Evolutionary conservation across 37 sponge, comb jelly and placozoan species (phyloP).

Genomic region (Geodia barretti): DNA sequence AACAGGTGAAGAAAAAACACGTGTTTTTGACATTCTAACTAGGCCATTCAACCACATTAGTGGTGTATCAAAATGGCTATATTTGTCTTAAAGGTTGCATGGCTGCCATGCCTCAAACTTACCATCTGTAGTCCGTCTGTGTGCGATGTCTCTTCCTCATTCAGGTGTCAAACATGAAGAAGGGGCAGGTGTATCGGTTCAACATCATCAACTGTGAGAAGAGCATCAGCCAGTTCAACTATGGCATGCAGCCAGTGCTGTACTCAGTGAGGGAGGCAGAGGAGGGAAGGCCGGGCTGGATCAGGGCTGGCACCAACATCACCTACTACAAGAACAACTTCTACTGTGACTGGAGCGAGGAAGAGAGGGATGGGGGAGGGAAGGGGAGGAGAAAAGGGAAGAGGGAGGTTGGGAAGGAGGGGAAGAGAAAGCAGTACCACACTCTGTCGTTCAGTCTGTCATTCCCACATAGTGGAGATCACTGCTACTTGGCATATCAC

Average conservation of each 20-base stretch:
- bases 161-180: constrained; percentile 53
- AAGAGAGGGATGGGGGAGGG: not conserved
- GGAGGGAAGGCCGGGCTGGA: constrained; percentile 52
- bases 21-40: no score
- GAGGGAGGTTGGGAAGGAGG: not conserved
- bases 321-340: constrained; percentile 77
- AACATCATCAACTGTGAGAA: constrained; percentile 93
- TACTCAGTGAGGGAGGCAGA: constrained; percentile 65
- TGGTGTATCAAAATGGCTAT: constrained; percentile 13
- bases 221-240: constrained; percentile 69
- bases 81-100: constrained; percentile 11
- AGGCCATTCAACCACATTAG: no score
- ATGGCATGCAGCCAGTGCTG: constrained; percentile 86
- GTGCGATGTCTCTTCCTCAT: not conserved
- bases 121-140: no score
- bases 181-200: constrained; percentile 72
- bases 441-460: constrained; percentile 72
- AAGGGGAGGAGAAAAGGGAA: not conserved
- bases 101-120: no score
- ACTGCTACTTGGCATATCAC: constrained; percentile 88
- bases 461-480: constrained; percentile 64
- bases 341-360: no score
- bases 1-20: no score
- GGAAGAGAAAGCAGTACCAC: constrained; percentile 15
- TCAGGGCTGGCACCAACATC: constrained; percentile 58